Base-by-base conservation (phyloP, 2,888 invertebrate species). In the Drosophila fulvimacula region DNA sequence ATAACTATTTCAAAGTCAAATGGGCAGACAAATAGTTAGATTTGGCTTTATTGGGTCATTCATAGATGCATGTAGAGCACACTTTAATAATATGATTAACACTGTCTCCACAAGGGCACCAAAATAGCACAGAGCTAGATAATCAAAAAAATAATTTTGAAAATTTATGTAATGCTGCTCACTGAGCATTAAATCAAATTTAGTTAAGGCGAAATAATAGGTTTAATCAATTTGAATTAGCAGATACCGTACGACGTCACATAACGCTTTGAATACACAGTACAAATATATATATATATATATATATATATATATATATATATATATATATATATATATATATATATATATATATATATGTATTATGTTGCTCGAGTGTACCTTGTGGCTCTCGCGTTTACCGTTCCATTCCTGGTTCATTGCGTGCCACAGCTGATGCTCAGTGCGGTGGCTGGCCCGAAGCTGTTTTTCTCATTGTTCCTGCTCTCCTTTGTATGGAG, bases 401-500 rank as follows among this genome's bases (percentile, higher is more conserved):
- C 34, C 48, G 21, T 32, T 48, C 48, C 48, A 32, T 32, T 48
- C 32, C 32, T 44, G 52, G 42, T 57, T 56, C 17, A 48, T 48
- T 42, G 36, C 48, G 21, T 27, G 39, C 57, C 64, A 68, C 65
- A 69, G 27, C 34, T 88, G 85, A 88, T 82, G 52, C 76, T 42
- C 13, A 21, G 53, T 58, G 42, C 55, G 70, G 19, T 64, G 78
- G 58, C 63, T 56, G 88, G 24, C 59, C 73, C 59, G 32, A 51
- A 61, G 55, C 49, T 52, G 24, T 51, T 63, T 56, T 42, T 58
- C 64, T 69, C 68, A 83, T 83, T 82, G 81, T 86, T 82, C 66
- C 70, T 76, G 73, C 52, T 70, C 80, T 74, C 77, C 61, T 79
- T 82, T 88, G 88, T 85, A 64, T 65, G 30, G 46, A 60, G 64